Evolutionary conservation across 2,888 invertebrate species (phyloP), one percentile per base, ranked within the genome.

Genomic region (Philhelius pedissequus): DNA sequence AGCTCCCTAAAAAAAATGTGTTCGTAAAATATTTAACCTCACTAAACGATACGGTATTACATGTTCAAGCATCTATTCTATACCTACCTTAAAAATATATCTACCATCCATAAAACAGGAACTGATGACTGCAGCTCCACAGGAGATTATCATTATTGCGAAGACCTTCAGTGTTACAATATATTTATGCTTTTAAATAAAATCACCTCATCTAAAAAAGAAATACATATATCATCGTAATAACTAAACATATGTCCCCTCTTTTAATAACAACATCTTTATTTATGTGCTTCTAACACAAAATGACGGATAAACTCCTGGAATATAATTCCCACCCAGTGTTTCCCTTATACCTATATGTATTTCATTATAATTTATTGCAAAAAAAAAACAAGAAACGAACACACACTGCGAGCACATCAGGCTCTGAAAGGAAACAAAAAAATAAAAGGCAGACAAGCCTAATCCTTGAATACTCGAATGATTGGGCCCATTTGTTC

Each of bases 291-390:
- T 50, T 48, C 66, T 56, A 52, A 40, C 35, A 38, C 56, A 56
- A 66, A 75, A 75, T 58, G 56, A 75, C 38, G 75, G 75, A 75
- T 75, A 75, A 75, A 75, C 75, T 75, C 20, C 27, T 62, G 74
- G 18, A 58, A 58, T 58, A 64, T 64, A 45, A 64, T 32, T 64
- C 43, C 18, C 18, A 18, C 27, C 27, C 43, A 11, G n/a, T 25
- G 5, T 40, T 40, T 56, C 11, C 11, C 22, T 13, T 15, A 13
- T 22, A n/a, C n/a, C n/a, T n/a, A n/a, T n/a, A n/a, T n/a, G n/a
- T n/a, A 48, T 48, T 60, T 27, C 43, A 3, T 43, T 43, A 43
- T 62, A 43, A 62, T 62, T 62, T 62, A 62, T 62, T 62, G 60
- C 43, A 27, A 43, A 43, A 62, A 27, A 62, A 30, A 62, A 62